phyloP scores from a whole-genome alignment of 2,113 vertebrate genomes.

The Coregonus clupeaformis region DNA sequence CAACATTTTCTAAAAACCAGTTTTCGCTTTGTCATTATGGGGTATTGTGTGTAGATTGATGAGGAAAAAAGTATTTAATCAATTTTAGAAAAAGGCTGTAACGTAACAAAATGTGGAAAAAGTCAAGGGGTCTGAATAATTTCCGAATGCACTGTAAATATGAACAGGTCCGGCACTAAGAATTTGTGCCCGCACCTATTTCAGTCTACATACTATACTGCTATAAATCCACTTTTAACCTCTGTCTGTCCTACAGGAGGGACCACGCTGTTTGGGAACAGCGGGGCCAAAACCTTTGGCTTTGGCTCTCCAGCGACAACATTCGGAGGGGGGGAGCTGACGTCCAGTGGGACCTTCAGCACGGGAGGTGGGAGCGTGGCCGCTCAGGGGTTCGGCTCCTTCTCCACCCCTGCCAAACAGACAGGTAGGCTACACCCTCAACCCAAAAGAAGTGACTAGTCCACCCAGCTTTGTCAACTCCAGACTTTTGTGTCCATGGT shows the following conservation, averaged over 20 bases:
- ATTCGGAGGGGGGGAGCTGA: conserved; percentile 85
- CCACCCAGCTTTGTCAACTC: too few species aligned
- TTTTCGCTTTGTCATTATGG: too few species aligned
- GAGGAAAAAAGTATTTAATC: too few species aligned
- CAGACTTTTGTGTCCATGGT: too few species aligned
- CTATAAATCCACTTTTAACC: not conserved
- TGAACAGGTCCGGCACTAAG: not conserved
- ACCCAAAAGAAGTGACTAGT: too few species aligned
- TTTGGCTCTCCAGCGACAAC: conserved; percentile 73
- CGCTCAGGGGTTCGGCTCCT: conserved; percentile 92
- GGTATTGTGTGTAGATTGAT: too few species aligned
- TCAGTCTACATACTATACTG: too few species aligned
- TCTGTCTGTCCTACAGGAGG: conserved; percentile 65
- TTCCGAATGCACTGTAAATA: too few species aligned
- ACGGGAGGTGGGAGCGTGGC: conserved; percentile 87
- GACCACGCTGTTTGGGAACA: conserved; percentile 87
- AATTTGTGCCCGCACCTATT: not conserved
- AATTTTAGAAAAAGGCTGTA: not conserved
- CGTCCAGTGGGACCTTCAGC: conserved; percentile 86
- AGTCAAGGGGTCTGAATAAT: too few species aligned
- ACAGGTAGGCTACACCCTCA: not conserved
- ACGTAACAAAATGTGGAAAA: too few species aligned
- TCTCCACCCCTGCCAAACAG: conserved; percentile 83
- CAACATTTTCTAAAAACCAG: too few species aligned
- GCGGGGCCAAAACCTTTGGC: conserved; percentile 85